Conservation (phyloP, 2,113 vertebrate species). For the Tragelaphus buxtoni region DNA sequence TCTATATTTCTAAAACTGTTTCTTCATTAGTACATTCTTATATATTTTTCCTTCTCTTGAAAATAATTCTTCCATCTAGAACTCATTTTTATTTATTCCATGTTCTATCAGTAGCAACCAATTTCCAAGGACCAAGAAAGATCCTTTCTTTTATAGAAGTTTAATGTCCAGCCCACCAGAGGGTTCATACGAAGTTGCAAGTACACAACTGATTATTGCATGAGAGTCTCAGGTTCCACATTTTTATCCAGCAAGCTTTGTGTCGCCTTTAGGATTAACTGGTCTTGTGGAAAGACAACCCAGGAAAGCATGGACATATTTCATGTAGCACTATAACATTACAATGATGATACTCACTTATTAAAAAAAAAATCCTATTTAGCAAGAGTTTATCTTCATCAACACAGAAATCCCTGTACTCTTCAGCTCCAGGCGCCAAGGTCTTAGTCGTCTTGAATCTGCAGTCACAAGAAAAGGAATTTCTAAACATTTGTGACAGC, state of each 20-base stretch:
- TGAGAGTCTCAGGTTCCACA: conserved; percentile 34
- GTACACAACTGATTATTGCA: neutral
- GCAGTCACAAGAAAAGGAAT: neutral
- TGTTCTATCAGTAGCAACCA: neutral
- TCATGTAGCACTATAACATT: neutral
- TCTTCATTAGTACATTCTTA: neutral
- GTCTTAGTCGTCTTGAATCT: conserved; percentile 8
- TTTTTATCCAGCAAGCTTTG: conserved; percentile 38
- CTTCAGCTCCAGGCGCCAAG: neutral
- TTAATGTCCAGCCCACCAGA: neutral
- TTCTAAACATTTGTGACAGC: conserved; percentile 6
- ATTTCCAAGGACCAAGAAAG: neutral
- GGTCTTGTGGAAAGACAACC: conserved; percentile 33
- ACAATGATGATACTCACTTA: neutral
- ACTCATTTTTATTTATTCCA: neutral
- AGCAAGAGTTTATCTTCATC: neutral
- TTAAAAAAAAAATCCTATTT: neutral
- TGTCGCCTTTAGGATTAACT: conserved; percentile 60
- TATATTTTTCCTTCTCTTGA: neutral
- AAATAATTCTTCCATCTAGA: neutral
- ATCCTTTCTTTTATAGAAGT: neutral
- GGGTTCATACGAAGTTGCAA: neutral
- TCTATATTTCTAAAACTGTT: neutral
- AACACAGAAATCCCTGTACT: neutral
- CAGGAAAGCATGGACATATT: neutral